Evolutionary conservation across 2,888 invertebrate genomes (phyloP).

Genomic region (Synanthedon andrenaeformis): DNA sequence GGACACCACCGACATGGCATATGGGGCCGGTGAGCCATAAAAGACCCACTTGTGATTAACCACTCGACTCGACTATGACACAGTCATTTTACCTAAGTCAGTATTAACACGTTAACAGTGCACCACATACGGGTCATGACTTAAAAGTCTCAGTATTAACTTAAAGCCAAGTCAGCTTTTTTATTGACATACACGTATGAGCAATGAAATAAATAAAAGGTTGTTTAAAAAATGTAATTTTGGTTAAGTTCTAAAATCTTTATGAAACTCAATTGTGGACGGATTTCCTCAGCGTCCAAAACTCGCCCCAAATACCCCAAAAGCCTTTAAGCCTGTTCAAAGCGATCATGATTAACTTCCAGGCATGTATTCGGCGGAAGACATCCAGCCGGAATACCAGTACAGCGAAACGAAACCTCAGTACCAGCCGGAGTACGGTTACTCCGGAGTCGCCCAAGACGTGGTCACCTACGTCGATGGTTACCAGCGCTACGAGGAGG

Average conservation of each 20-base stretch:
- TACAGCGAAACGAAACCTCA: conserved; percentile 47
- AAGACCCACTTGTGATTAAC: neutral
- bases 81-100: too few species aligned
- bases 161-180: too few species aligned
- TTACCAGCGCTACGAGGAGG: conserved; percentile 37
- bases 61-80: neutral
- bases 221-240: too few species aligned
- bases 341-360: neutral
- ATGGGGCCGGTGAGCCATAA: conserved; percentile 47
- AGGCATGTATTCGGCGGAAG: conserved; percentile 64
- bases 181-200: too few species aligned
- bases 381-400: conserved; percentile 54
- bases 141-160: too few species aligned
- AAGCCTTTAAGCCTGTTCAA: too few species aligned
- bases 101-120: neutral
- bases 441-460: conserved; percentile 17
- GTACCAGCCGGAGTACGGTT: conserved; percentile 46
- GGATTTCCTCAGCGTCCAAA: too few species aligned
- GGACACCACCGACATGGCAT: conserved; percentile 45
- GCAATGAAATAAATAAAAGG: too few species aligned
- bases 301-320: too few species aligned
- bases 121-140: too few species aligned
- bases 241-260: too few species aligned
- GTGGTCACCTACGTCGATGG: conserved; percentile 22
- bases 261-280: too few species aligned